Evolutionary conservation across 2,113 vertebrate species (phyloP).

Genomic region (Oryzias melastigma): DNA sequence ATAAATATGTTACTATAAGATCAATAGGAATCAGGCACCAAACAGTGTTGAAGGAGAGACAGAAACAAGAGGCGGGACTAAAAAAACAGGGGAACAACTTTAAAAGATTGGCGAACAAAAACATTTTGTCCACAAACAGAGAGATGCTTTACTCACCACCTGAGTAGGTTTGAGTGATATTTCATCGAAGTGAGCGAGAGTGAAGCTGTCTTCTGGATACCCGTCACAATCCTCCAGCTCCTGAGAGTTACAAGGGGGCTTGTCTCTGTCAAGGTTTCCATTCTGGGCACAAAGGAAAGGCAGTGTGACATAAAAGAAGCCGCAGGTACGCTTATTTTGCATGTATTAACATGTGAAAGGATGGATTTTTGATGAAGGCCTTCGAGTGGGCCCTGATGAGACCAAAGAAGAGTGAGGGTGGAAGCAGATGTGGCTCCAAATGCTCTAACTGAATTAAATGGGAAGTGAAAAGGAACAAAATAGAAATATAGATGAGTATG

Average conservation of each 20-base stretch:
- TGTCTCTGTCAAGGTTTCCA: slow-evolving; percentile 83
- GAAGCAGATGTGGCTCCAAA: slow-evolving; percentile 12
- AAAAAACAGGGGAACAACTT: background rate
- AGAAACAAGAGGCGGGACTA: too few species aligned
- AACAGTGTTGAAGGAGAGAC: too few species aligned
- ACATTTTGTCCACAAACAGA: slow-evolving; percentile 3
- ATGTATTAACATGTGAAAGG: slow-evolving; percentile 46
- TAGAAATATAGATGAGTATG: background rate
- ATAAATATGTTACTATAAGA: too few species aligned
- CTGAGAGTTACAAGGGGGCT: slow-evolving; percentile 91
- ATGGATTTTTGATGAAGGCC: slow-evolving; percentile 8
- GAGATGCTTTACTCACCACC: slow-evolving; percentile 81
- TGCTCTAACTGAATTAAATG: background rate
- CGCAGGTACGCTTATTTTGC: slow-evolving; percentile 14
- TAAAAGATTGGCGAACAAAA: background rate
- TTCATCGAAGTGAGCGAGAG: slow-evolving; percentile 88
- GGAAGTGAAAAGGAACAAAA: too few species aligned
- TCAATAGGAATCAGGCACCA: too few species aligned
- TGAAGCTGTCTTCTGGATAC: slow-evolving; percentile 88
- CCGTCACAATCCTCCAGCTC: slow-evolving; percentile 96
- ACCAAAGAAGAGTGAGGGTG: slow-evolving; percentile 7
- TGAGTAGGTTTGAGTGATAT: slow-evolving; percentile 85
- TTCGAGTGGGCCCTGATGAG: slow-evolving; percentile 32
- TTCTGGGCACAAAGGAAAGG: slow-evolving; percentile 76
- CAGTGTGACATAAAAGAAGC: slow-evolving; percentile 3